A percentile compares a stretch with the other conserved stretches of the same genome.
Evolutionary conservation across 2,888 invertebrate species (phyloP).

Genomic region (Perizoma flavofasciatum): DNA sequence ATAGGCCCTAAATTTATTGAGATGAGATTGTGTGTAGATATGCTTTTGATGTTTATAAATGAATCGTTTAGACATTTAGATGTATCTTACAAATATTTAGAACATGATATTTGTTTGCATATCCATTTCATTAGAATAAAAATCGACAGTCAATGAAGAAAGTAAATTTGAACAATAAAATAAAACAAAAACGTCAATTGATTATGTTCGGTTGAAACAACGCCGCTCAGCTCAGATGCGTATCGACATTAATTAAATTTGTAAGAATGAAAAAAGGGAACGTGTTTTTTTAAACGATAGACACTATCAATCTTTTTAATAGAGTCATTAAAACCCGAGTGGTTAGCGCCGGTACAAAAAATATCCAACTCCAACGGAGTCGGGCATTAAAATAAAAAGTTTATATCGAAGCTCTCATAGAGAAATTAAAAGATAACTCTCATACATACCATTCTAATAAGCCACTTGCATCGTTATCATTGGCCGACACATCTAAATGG

Average conservation of each 20-base stretch:
- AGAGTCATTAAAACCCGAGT: slow-evolving; percentile 78
- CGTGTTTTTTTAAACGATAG: slow-evolving; percentile 71
- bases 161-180: slow-evolving; percentile 29
- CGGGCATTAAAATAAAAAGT: slow-evolving; percentile 42
- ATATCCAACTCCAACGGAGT: slow-evolving; percentile 15
- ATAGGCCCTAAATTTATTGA: slow-evolving; percentile 44
- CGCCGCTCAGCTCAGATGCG: slow-evolving; percentile 50
- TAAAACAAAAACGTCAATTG: slow-evolving; percentile 30
- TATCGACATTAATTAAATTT: slow-evolving; percentile 81
- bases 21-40: slow-evolving; percentile 48
- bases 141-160: slow-evolving; percentile 26
- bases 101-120: slow-evolving; percentile 21
- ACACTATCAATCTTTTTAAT: slow-evolving; percentile 80
- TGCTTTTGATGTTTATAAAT: slow-evolving; percentile 38
- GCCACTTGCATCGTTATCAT: slow-evolving; percentile 53
- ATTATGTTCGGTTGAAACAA: slow-evolving; percentile 37
- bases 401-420: slow-evolving; percentile 59
- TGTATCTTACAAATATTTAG: slow-evolving; percentile 7
- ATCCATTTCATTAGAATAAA: slow-evolving; percentile 20
- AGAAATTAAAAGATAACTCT: slow-evolving; percentile 58
- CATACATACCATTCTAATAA: slow-evolving; percentile 56
- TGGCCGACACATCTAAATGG: slow-evolving; percentile 60
- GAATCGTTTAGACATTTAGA: slow-evolving; percentile 19
- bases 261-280: slow-evolving; percentile 62
- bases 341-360: slow-evolving; percentile 59